Evolutionary conservation across 2,113 vertebrate species (phyloP).

Genomic region (Daboia siamensis): DNA sequence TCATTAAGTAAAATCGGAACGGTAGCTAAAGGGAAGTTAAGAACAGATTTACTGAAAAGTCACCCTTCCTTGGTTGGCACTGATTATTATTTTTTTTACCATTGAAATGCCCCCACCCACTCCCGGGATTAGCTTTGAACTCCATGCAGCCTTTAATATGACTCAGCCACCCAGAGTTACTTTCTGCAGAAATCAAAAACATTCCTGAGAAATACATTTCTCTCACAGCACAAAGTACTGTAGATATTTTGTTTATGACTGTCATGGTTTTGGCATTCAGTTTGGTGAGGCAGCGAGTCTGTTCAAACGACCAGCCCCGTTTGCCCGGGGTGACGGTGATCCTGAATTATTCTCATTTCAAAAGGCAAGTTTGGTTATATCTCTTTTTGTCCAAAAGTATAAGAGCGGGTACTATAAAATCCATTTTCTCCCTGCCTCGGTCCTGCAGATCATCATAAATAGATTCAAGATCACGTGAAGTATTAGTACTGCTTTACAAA

Average conservation of each 20-base stretch:
- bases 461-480: not conserved
- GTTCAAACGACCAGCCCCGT: not conserved
- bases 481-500: not conserved
- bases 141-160: not conserved
- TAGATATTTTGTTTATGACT: not conserved
- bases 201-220: slow-evolving; percentile 38
- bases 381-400: not conserved
- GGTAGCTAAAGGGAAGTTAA: not conserved
- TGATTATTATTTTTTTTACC: not conserved
- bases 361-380: not conserved
- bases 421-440: not conserved
- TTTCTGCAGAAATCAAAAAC: slow-evolving; percentile 17
- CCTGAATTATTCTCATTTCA: not conserved
- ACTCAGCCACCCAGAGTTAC: not conserved
- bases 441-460: not conserved
- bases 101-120: not conserved
- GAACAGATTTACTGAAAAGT: not conserved
- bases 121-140: not conserved
- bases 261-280: not conserved
- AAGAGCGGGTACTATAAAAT: not conserved
- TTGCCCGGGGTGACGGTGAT: not conserved
- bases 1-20: not conserved
- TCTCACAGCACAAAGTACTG: slow-evolving; percentile 15
- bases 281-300: not conserved
- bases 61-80: not conserved